These are phyloP conservation scores for Trachymyrmex septentrionalis DNA, from an alignment of 1,140 invertebrate species.

Conservation along the genomic window DNA sequence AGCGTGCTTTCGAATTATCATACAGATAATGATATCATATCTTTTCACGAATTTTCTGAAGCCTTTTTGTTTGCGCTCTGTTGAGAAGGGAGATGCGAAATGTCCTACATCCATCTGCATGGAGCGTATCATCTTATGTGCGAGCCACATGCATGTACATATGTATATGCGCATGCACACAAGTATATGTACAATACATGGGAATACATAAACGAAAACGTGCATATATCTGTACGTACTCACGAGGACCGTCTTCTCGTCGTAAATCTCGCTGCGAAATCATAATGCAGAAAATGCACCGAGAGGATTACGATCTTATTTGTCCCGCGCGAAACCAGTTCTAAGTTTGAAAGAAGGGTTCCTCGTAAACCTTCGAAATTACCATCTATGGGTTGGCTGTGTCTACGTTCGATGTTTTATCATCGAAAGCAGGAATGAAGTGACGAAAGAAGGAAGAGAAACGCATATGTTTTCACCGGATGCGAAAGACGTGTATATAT, in stretches of 20 bases:
- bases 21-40: neutral
- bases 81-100: neutral
- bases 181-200: neutral
- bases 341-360: constrained; percentile 50
- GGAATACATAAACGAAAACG: constrained; percentile 40
- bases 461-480: neutral
- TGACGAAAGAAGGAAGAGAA: constrained; percentile 4
- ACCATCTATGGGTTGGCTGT: constrained; percentile 5
- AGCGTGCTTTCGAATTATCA: constrained; percentile 45
- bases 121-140: constrained; percentile 29
- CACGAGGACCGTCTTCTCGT: constrained; percentile 33
- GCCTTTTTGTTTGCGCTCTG: constrained; percentile 43
- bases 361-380: constrained; percentile 54
- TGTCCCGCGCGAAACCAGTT: constrained; percentile 44
- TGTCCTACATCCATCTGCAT: constrained; percentile 23
- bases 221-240: constrained; percentile 21
- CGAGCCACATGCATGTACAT: neutral
- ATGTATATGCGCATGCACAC: neutral
- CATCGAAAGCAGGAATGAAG: constrained; percentile 6
- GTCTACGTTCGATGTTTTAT: constrained; percentile 30
- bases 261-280: constrained; percentile 65
- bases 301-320: constrained; percentile 68
- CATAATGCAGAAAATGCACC: constrained; percentile 67
- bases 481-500: neutral
- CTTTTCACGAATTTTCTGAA: constrained; percentile 34